These are phyloP conservation scores for Octopus bimaculoides DNA, from an alignment of 1,140 invertebrate species.

Conservation along the genomic window DNA sequence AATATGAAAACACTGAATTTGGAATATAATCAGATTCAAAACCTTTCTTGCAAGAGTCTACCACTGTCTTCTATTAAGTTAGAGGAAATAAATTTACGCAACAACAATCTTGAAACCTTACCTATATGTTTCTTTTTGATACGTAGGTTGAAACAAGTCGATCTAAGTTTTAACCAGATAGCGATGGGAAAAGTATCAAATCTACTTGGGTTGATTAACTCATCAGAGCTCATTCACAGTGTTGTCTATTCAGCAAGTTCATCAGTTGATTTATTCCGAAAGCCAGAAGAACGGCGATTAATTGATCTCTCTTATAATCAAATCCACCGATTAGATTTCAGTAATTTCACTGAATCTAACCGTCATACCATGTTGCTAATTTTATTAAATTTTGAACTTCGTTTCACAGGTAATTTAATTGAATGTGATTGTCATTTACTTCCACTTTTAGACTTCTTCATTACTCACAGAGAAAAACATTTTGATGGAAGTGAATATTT, in stretches of 20 bases:
- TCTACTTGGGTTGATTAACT: constrained; percentile 16
- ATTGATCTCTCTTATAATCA: constrained; percentile 28
- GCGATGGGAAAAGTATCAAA: constrained; percentile 26
- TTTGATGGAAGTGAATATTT: constrained; percentile 31
- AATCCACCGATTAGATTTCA: constrained; percentile 21
- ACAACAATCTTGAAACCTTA: constrained; percentile 30
- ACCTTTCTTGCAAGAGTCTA: constrained; percentile 21
- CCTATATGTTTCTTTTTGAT: constrained; percentile 33
- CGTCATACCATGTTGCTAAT: constrained; percentile 19
- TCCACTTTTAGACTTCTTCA: constrained; percentile 26
- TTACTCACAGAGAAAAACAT: constrained; percentile 9
- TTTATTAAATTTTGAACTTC: constrained; percentile 32
- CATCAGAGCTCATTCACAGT: constrained; percentile 18
- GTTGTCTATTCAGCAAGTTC: constrained; percentile 24
- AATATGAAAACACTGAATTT: constrained; percentile 25
- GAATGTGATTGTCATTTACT: constrained; percentile 36
- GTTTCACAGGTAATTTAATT: constrained; percentile 25
- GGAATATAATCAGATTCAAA: constrained; percentile 26
- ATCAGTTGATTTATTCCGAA: constrained; percentile 17
- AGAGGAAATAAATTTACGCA: constrained; percentile 21
- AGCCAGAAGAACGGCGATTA: constrained; percentile 14
- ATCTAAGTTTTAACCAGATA: constrained; percentile 29
- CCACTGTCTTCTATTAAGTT: constrained; percentile 21
- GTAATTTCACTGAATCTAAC: constrained; percentile 4
- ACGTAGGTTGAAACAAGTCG: constrained; percentile 22